Evolutionary conservation across 2,888 invertebrate species (phyloP), one percentile per base, ranked within the genome.

Genomic region (Leucophenga montana): DNA sequence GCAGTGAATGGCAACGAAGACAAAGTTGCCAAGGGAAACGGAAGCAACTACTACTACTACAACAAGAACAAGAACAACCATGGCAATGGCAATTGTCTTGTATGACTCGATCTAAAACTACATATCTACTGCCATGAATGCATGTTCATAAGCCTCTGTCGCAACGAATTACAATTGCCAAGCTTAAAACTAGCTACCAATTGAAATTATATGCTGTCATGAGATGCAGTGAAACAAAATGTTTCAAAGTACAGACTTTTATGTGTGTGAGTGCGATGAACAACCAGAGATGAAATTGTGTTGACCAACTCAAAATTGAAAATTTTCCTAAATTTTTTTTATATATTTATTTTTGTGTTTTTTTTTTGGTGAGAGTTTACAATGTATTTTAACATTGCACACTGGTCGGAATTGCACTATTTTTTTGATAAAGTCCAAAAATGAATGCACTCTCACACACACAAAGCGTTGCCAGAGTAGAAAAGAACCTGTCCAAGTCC

Each of bases 11-110:
- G n/a, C 31, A 57, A 9, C 59, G 75, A 77, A 78, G 79, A 81
- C 80, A 80, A 80, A 82, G 81, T 84, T 81, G 76, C 74, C 72
- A 74, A 71, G 83, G 82, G 85, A 82, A 84, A 79, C 82, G 85
- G 85, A 85, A 78, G 83, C 77, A 76, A 74, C 76, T 79, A 75
- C 73, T 66, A 66, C 66, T n/a, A n/a, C n/a, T n/a, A n/a, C n/a
- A 68, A 75, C 68, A 67, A 66, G 54, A 64, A 57, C 50, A 66
- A 69, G 11, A 44, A 62, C 14, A 20, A 62, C 16, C 11, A 31
- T 44, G 46, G 44, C 62, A 62, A 44, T n/a, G n/a, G n/a, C n/a
- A n/a, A n/a, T n/a, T n/a, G n/a, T n/a, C 61, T 18, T 9, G 27
- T 27, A 27, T 27, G 27, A 27, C 27, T 27, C n/a, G n/a, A n/a